Base-by-base conservation (phyloP, 2,888 invertebrate species). In the Gasteruption jaculator region DNA sequence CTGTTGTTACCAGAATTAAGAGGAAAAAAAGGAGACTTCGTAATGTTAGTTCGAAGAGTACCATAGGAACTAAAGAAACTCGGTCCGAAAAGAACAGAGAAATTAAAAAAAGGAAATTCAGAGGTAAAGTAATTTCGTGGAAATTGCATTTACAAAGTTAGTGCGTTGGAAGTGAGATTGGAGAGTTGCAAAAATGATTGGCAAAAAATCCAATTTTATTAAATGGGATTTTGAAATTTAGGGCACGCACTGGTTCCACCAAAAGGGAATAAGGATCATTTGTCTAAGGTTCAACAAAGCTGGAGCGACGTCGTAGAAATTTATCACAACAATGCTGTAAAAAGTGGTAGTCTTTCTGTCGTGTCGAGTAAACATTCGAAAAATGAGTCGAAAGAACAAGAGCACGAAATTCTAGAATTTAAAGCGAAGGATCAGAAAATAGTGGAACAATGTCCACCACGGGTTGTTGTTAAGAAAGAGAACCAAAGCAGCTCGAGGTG, bases 281-380 rank as follows among this genome's bases (percentile, higher is more conserved):
- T 24, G 4, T 16, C 35, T 15, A 61, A 47, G 10, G 38, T 33
- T 30, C 32, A 34, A 16, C 46, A 47, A 30, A 53, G 51, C 27
- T 51, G 43, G 24, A 58, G 52, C 20, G 61, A 64, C 12, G 50
- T 63, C 11, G 55, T 63, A 5, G 65, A 69, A 43, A 59, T 67
- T 42, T 65, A 64, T 55, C 61, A 65, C 38, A 65, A 65, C 31
- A 35, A 22, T 11, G 59, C 56, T 4, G 38, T 56, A n/a, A 61
- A 58, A 30, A 56, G 51, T 40, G 60, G 45, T 20, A 64, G 56
- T 34, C 34, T 55, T 25, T 62, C 61, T 8, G 43, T 46, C n/a
- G 32, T 52, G 4, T 54, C 56, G 4, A 54, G 48, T 26, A 62
- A 61, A 43, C 53, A 53, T 22, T 56, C 54, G 5, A 56, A 50